Evolutionary conservation across 2,888 invertebrate genomes (phyloP).

Genomic region (Cephus pulcher): DNA sequence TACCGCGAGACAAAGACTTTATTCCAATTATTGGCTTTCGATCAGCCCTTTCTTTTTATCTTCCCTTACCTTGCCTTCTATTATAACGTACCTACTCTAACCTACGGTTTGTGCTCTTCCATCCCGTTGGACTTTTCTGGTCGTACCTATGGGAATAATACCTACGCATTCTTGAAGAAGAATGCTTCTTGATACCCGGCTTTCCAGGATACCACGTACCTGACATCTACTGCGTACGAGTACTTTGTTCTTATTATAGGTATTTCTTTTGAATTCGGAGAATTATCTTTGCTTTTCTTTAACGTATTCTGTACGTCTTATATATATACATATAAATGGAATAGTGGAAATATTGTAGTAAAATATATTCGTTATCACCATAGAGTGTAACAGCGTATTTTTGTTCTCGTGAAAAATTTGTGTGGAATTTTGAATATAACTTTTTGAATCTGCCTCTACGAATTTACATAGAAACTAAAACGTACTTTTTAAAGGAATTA

Average conservation of each 20-base stretch:
- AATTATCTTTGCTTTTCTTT: neutral
- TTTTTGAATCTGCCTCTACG: neutral
- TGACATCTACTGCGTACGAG: neutral
- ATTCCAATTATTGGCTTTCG: conserved; percentile 63
- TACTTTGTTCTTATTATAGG: neutral
- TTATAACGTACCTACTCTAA: neutral
- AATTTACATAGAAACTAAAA: neutral
- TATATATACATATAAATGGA: too few species aligned
- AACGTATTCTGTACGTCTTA: neutral
- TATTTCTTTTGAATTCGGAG: neutral
- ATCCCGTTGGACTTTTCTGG: neutral
- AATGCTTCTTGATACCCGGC: neutral
- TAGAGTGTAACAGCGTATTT: neutral
- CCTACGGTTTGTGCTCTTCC: neutral
- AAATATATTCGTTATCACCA: neutral
- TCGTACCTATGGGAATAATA: neutral
- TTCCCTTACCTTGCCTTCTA: neutral
- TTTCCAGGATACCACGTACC: neutral
- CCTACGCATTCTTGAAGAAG: neutral
- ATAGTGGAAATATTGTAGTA: too few species aligned
- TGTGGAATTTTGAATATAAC: neutral
- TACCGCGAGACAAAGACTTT: conserved; percentile 41
- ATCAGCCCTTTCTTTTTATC: conserved; percentile 35
- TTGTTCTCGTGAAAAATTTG: neutral
- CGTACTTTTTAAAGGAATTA: neutral